Percentiles rank a stretch among this genome's conserved stretches.
Conservation (phyloP, 2,888 invertebrate genomes). For the Podabrus alpinus region DNA sequence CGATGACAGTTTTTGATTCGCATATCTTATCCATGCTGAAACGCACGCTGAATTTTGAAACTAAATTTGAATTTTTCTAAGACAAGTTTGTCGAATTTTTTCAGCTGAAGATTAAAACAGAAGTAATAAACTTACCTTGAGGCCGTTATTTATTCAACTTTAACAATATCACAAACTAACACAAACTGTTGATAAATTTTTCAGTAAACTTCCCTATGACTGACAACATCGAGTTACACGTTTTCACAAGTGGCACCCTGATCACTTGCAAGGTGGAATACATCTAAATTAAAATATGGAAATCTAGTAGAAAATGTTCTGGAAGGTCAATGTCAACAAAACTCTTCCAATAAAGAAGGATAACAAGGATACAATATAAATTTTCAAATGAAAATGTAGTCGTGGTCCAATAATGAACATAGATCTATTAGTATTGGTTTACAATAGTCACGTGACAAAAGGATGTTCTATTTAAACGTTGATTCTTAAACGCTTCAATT, state of each 20-base stretch:
- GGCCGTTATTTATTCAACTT: background rate
- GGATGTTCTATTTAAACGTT: slow-evolving; percentile 4
- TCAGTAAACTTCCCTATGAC: background rate
- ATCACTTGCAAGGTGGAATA: background rate
- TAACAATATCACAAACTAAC: background rate
- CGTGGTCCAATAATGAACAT: slow-evolving; percentile 22
- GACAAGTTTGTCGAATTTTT: background rate
- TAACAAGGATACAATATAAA: slow-evolving; percentile 2
- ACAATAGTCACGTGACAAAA: slow-evolving; percentile 9
- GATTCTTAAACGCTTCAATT: slow-evolving; percentile 5
- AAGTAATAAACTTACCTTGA: background rate
- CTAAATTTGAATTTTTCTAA: background rate
- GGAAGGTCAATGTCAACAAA: slow-evolving; percentile 12
- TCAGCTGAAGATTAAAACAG: no score
- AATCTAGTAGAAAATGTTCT: background rate
- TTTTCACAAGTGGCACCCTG: background rate
- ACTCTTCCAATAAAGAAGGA: slow-evolving; percentile 3
- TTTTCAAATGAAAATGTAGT: background rate
- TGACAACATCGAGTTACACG: background rate
- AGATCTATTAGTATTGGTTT: slow-evolving; percentile 9
- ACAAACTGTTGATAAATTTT: background rate
- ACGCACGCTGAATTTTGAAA: background rate
- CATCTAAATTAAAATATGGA: background rate
- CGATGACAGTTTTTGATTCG: background rate
- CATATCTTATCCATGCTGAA: background rate